These are phyloP conservation scores for Nasonia oneida DNA, from an alignment of 2,888 invertebrate genomes.

Conservation along the genomic window DNA sequence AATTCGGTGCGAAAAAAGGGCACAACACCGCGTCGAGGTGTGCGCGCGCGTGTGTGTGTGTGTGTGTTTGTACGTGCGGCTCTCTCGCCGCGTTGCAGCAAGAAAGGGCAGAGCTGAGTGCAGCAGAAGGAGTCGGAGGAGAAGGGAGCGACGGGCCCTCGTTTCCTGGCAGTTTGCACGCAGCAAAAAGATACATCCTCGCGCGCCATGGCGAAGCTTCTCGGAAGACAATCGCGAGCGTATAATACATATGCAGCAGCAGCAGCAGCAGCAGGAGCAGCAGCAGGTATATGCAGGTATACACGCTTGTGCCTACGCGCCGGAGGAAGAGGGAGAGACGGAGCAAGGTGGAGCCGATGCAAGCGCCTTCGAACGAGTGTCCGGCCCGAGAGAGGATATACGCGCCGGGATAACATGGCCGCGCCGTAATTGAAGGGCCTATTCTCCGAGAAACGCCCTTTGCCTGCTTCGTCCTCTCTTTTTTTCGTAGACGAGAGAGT, in stretches of 20 bases:
- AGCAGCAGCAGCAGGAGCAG: not conserved
- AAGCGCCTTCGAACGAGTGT: conserved; percentile 37
- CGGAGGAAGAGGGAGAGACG: not conserved
- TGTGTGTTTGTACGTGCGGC: not conserved
- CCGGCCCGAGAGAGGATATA: not conserved
- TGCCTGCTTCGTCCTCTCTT: not conserved
- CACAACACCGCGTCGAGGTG: not conserved
- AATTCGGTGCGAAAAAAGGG: not conserved
- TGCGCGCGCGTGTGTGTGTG: no score
- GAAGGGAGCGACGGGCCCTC: not conserved
- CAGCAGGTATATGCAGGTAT: not conserved
- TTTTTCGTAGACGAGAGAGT: not conserved
- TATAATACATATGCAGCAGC: conserved; percentile 78
- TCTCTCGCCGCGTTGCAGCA: not conserved
- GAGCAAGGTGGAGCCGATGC: not conserved
- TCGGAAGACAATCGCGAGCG: conserved; percentile 77
- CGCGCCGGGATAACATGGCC: not conserved
- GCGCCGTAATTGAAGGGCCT: conserved; percentile 48
- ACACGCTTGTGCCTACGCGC: not conserved
- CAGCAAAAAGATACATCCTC: conserved; percentile 41
- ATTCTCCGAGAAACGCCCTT: not conserved
- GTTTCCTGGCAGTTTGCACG: not conserved
- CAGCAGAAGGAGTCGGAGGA: not conserved
- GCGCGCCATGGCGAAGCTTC: conserved; percentile 69
- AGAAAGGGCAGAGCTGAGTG: not conserved